phyloP scores from a whole-genome alignment of 2,888 invertebrate genomes.

The Tetropium fuscum region DNA sequence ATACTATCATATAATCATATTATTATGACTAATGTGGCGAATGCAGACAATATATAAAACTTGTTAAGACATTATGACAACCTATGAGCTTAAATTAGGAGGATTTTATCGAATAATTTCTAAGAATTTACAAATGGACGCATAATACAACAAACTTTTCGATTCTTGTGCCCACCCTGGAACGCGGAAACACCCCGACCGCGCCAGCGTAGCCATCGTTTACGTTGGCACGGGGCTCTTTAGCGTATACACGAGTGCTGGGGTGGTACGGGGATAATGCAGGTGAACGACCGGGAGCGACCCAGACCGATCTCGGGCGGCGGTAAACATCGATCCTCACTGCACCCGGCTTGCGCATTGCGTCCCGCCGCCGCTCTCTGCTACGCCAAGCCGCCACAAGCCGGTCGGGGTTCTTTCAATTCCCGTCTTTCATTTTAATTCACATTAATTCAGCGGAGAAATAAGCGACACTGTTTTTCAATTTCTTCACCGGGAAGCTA shows the following conservation, averaged over 20 bases:
- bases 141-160: background rate
- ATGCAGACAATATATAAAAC: too few relatives aligned
- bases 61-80: too few relatives aligned
- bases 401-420: slow-evolving; percentile 36
- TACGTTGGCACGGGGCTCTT: slow-evolving; percentile 36
- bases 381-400: slow-evolving; percentile 6
- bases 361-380: slow-evolving; percentile 44
- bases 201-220: slow-evolving; percentile 34
- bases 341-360: slow-evolving; percentile 61
- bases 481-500: slow-evolving; percentile 3
- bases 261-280: slow-evolving; percentile 53
- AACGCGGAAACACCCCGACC: slow-evolving; percentile 34
- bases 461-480: slow-evolving; percentile 32
- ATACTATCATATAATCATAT: too few relatives aligned
- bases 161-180: too few relatives aligned
- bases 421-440: slow-evolving; percentile 42
- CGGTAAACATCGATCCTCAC: slow-evolving; percentile 61
- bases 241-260: slow-evolving; percentile 44
- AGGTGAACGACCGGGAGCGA: slow-evolving; percentile 65
- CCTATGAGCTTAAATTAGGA: too few relatives aligned
- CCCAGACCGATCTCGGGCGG: slow-evolving; percentile 64
- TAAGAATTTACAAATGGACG: background rate
- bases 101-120: too few relatives aligned
- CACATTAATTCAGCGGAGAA: slow-evolving; percentile 45
- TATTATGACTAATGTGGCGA: too few relatives aligned